These are phyloP conservation scores for Channa striata DNA, from an alignment of 2,797 vertebrate species.

Conservation along the genomic window DNA sequence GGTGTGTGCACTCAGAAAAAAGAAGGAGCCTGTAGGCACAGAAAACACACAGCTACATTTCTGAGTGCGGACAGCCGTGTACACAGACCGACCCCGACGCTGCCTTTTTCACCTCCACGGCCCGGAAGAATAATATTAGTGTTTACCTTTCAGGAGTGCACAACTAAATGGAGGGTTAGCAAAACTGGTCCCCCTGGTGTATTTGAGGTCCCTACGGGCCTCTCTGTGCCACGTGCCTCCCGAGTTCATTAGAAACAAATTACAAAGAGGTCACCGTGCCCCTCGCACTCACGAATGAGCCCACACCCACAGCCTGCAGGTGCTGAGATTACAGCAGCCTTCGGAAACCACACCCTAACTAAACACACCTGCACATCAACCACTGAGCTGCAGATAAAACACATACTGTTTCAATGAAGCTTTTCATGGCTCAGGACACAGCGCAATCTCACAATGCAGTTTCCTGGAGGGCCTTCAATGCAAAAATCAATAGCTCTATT, in stretches of 20 bases:
- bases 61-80: conserved; percentile 8
- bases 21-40: conserved; percentile 54
- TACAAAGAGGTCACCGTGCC: conserved; percentile 55
- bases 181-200: conserved; percentile 44
- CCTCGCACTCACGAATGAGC: conserved; percentile 33
- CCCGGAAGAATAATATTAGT: conserved; percentile 70
- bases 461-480: not conserved
- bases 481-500: not conserved
- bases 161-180: conserved; percentile 46
- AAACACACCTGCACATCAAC: conserved; percentile 67
- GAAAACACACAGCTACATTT: conserved; percentile 35
- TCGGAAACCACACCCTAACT: conserved; percentile 54
- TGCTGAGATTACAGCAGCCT: conserved; percentile 54
- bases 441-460: not conserved
- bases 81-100: conserved; percentile 21
- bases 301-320: conserved; percentile 40
- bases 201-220: conserved; percentile 53
- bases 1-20: conserved; percentile 52
- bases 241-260: conserved; percentile 67
- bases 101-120: conserved; percentile 33
- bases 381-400: conserved; percentile 13
- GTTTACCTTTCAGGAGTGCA: conserved; percentile 58
- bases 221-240: conserved; percentile 66
- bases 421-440: not conserved
- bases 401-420: conserved; percentile 4